Evolutionary conservation across 2,888 invertebrate genomes (phyloP).

Genomic region (Nesidiocoris tenuis): DNA sequence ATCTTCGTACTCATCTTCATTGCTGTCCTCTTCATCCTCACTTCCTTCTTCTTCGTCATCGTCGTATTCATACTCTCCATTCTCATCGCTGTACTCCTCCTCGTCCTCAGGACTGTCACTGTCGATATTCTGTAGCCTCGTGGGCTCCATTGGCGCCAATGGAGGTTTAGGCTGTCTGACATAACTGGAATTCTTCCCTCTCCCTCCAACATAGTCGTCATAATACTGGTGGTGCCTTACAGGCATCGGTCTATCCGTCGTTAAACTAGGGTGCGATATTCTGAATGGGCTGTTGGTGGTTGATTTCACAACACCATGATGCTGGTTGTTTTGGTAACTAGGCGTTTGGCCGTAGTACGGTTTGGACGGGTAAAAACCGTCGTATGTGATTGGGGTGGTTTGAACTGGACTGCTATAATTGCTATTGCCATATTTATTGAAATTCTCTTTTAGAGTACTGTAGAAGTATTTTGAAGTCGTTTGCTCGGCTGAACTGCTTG

Average conservation of each 20-base stretch:
- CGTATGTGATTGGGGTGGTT: neutral
- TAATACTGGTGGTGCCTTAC: constrained; percentile 43
- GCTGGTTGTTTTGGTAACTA: neutral
- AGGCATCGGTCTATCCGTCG: neutral
- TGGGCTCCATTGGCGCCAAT: constrained; percentile 55
- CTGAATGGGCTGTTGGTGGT: neutral
- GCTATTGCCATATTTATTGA: neutral
- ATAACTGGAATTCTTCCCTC: constrained; percentile 31
- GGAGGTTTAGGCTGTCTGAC: constrained; percentile 53
- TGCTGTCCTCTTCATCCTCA: neutral
- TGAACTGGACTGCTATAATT: neutral
- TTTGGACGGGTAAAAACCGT: neutral
- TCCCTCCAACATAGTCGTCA: constrained; percentile 44
- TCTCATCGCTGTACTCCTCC: constrained; percentile 45
- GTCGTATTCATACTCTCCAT: constrained; percentile 51
- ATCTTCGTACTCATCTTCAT: constrained; percentile 27
- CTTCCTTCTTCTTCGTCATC: constrained; percentile 59
- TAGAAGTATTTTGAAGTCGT: constrained; percentile 25
- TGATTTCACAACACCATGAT: neutral
- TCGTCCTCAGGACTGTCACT: constrained; percentile 46
- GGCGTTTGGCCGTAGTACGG: neutral
- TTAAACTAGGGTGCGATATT: neutral
- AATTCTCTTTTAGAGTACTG: neutral
- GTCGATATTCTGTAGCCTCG: constrained; percentile 49
- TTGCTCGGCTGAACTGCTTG: neutral